Evolutionary conservation across 2,888 invertebrate genomes (phyloP), one percentile per base, ranked within the genome.

Genomic region (Conus canariensis): DNA sequence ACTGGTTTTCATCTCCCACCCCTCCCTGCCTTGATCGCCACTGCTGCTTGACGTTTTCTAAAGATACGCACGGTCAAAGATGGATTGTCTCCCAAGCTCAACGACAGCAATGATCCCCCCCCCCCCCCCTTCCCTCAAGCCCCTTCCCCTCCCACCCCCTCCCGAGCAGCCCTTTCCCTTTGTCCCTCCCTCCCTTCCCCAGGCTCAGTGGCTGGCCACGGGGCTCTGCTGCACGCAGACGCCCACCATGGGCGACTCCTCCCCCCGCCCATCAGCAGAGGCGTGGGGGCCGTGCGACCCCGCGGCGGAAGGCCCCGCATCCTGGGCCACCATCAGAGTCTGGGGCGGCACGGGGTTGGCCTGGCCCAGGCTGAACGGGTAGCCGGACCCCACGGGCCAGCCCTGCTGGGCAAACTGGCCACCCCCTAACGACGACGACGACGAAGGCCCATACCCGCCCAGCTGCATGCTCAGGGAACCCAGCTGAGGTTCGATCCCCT

Each of bases 211-310:
- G 96, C 98, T 98, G 96, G 98, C 98, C 96, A 98, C 98, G 95
- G 98, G 98, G 97, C 98, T 98, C 97, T 98, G 98, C 97, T 98
- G 98, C 96, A 98, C 98, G 97, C 98, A 98, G 94, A 98, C 98
- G 93, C 98, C 98, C 95, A 98, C 98, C 98, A 98, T 98, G 94
- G 98, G 98, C 95, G 98, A 98, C 95, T 98, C 98, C 94, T 98
- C 97, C 93, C 97, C 94, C 30, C 95, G 91, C 87, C 94, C 94
- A 58, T 64, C 82, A 4, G 90, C 92, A 22, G 93, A 90, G 9
- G 93, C 93, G 89, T 93, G 45, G 45, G 45, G 94, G 90, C 93
- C 93, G 70, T 91, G 67, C 70, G 88, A 22, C 45, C 82, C 58
- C 19, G 88, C 59, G 45, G 74, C 82, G 16, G 88, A 82, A n/a